phyloP scores from a whole-genome alignment of 2,113 vertebrate genomes.

The Urocynchramus pylzowi region DNA sequence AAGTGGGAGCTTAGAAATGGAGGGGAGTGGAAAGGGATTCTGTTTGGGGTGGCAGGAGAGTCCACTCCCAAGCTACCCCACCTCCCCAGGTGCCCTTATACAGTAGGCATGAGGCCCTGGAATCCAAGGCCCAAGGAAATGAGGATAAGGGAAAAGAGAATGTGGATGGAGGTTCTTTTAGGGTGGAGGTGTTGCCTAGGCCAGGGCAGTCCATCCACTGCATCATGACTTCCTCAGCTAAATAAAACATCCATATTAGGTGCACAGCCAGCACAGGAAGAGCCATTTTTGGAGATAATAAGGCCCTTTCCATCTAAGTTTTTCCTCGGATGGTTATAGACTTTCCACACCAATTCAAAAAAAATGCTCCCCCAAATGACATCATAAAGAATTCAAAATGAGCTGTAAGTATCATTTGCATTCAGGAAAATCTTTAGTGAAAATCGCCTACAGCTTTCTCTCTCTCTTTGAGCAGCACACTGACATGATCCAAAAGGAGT shows the following conservation, averaged over 20 bases:
- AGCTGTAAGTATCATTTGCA: not conserved
- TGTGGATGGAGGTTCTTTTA: no score
- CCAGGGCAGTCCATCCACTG: not conserved
- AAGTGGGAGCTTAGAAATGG: not conserved
- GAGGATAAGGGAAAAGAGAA: not conserved
- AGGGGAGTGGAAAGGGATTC: not conserved
- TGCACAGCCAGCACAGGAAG: not conserved
- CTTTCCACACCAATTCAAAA: not conserved
- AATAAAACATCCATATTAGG: not conserved
- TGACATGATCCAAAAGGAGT: slow-evolving; percentile 60
- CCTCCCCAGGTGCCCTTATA: not conserved
- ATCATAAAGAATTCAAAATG: slow-evolving; percentile 11
- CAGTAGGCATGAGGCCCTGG: not conserved
- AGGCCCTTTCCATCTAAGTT: not conserved
- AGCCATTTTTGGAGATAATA: not conserved
- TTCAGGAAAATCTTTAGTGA: slow-evolving; percentile 36
- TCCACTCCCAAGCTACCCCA: not conserved
- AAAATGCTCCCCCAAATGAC: not conserved
- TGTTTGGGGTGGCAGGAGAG: not conserved
- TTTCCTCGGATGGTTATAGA: not conserved
- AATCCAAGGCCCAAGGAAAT: no score
- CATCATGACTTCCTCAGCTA: not conserved
- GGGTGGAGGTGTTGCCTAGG: not conserved
- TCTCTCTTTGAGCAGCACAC: not conserved
- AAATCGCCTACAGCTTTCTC: slow-evolving; percentile 29